These are phyloP conservation scores for Galago senegalensis DNA, from an alignment of 2,797 vertebrate species.

Conservation along the genomic window DNA sequence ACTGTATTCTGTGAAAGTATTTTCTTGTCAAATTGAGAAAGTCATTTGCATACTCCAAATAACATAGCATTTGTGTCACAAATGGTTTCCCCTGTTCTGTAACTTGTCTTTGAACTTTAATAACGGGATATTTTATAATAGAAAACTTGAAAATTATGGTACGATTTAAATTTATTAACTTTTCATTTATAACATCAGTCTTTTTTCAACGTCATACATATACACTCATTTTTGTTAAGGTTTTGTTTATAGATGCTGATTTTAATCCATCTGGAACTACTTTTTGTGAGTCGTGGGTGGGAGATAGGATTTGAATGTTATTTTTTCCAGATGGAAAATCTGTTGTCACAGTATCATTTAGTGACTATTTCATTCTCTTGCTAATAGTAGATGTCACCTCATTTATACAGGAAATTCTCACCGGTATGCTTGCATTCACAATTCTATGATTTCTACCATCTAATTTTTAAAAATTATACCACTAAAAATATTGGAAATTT, in stretches of 20 bases:
- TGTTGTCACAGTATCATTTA: not conserved
- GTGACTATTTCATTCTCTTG: not conserved
- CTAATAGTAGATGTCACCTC: not conserved
- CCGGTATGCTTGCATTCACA: not conserved
- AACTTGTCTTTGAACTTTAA: constrained; percentile 25
- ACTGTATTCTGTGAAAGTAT: constrained; percentile 23
- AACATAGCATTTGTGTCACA: constrained; percentile 4
- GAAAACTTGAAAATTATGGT: constrained; percentile 31
- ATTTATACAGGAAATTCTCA: constrained; percentile 7
- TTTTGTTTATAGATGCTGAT: constrained; percentile 31
- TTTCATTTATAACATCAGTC: not conserved
- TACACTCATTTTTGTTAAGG: not conserved
- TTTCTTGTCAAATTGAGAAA: constrained; percentile 56
- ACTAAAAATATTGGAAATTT: not conserved
- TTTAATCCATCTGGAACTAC: constrained; percentile 30
- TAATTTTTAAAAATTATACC: not conserved
- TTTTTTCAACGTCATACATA: not conserved
- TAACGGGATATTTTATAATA: not conserved
- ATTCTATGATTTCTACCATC: not conserved
- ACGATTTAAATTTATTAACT: not conserved
- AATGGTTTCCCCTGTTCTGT: not conserved
- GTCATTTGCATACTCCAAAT: not conserved
- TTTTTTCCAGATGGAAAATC: constrained; percentile 5
- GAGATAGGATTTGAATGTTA: not conserved
- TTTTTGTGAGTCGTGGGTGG: not conserved